These are phyloP conservation scores for Mesitornis unicolor DNA, from an alignment of 2,113 vertebrate genomes.

Conservation along the genomic window DNA sequence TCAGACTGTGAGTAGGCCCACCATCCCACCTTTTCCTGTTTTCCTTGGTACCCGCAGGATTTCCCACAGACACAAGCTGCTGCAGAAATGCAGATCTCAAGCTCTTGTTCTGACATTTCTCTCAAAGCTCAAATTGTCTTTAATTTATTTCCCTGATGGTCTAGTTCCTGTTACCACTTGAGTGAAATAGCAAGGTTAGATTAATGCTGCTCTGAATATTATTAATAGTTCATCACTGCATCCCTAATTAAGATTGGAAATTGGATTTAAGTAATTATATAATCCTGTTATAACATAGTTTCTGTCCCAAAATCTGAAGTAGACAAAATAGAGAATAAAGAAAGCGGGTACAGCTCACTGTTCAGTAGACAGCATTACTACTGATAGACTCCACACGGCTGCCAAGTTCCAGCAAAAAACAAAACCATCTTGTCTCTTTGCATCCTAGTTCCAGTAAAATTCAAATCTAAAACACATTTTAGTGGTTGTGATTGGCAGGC, in stretches of 20 bases:
- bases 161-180: not conserved
- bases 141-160: slow-evolving; percentile 12
- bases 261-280: not conserved
- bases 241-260: not conserved
- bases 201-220: slow-evolving; percentile 9
- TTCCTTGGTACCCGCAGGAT: not conserved
- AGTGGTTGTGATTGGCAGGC: not conserved
- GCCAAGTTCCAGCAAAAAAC: not conserved
- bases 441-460: not conserved
- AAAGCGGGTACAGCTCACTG: not conserved
- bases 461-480: not conserved
- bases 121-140: not conserved
- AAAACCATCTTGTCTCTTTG: not conserved
- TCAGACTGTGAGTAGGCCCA: not conserved
- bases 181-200: not conserved
- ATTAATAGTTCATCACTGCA: not conserved
- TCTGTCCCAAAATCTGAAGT: not conserved
- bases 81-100: not conserved
- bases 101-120: not conserved
- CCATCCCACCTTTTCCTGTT: slow-evolving; percentile 10
- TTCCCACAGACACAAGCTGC: not conserved
- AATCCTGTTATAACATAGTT: not conserved
- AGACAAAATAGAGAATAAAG: not conserved
- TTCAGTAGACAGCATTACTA: not conserved
- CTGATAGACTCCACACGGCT: not conserved